Conservation (phyloP, 2,797 vertebrate genomes). For the Morelia viridis region DNA sequence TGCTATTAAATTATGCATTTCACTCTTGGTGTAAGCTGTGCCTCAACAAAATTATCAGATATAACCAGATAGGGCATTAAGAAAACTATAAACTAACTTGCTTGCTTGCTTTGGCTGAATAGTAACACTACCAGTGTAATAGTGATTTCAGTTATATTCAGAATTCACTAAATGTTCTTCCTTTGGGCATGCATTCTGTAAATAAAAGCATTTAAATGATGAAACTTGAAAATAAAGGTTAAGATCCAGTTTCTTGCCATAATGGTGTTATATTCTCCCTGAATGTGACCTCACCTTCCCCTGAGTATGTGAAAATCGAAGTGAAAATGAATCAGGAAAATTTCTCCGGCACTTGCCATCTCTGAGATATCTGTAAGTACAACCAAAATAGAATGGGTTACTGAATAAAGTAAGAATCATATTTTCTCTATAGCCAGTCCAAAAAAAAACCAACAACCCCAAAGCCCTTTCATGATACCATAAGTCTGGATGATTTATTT, state of each 20-base stretch:
- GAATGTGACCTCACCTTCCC: not conserved
- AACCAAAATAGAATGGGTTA: not conserved
- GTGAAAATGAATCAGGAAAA: not conserved
- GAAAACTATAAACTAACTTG: not conserved
- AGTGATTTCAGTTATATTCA: not conserved
- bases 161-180: not conserved
- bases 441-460: not conserved
- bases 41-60: accelerated
- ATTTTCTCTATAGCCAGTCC: not conserved
- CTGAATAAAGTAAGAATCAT: slow-evolving; percentile 16
- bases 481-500: slow-evolving; percentile 18
- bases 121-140: not conserved
- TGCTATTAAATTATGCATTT: not conserved
- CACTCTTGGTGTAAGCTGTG: not conserved
- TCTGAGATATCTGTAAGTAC: not conserved
- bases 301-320: accelerated
- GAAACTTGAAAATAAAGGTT: not conserved
- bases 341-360: not conserved
- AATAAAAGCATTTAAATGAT: not conserved
- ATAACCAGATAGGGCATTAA: not conserved
- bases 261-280: not conserved
- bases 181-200: not conserved
- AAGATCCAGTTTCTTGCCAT: not conserved
- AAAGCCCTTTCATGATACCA: not conserved
- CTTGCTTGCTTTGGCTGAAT: not conserved